Base-by-base conservation (phyloP, 1,140 invertebrate genomes). In the Drosophila willistoni region DNA sequence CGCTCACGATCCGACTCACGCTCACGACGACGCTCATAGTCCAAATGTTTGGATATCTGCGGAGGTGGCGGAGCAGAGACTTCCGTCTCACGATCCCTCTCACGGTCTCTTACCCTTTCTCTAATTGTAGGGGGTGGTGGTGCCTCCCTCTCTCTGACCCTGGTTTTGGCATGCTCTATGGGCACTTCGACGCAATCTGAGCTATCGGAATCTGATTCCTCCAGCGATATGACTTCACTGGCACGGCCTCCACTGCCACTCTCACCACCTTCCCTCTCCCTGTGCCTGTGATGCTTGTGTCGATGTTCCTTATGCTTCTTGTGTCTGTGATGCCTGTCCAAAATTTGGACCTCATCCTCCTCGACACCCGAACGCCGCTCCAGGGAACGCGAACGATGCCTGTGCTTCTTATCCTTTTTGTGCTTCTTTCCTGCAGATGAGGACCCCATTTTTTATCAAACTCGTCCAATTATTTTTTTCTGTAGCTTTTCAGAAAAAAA, bases 361-460 rank as follows among this genome's bases (percentile, higher is more conserved):
- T 63, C 42, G 3, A 7, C 34, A 10, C 81, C 69, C 14, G 36
- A 55, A 22, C 65, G 64, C 7, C 84, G 75, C 55, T 86, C 84
- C 3, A 17, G 34, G n/a, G 84, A 90, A 13, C 68, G 87, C 13
- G 86, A 90, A 6, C 81, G 76, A 59, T 91, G 84, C 22, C 82
- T 85, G 44, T 75, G 72, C 64, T 92, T 92, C 5, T 91, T 92
- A 6, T 92, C 92, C 63, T 92, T 92, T 65, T 92, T 93, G 63
- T 92, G 91, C 22, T 92, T 93, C 61, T 92, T 92, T 22, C 83
- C 90, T n/a, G 80, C 82, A 25, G 90, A 87, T 1, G 81, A 82
- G 1, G 90, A 92, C 29, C 90, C 90, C 90, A 91, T 91, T 77
- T 64, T 56, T 9, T 5, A 19, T 61, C 7, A 60, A 29, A 14